These are phyloP conservation scores for Lepus americanus DNA, from an alignment of 2,113 vertebrate genomes.

Conservation along the genomic window DNA sequence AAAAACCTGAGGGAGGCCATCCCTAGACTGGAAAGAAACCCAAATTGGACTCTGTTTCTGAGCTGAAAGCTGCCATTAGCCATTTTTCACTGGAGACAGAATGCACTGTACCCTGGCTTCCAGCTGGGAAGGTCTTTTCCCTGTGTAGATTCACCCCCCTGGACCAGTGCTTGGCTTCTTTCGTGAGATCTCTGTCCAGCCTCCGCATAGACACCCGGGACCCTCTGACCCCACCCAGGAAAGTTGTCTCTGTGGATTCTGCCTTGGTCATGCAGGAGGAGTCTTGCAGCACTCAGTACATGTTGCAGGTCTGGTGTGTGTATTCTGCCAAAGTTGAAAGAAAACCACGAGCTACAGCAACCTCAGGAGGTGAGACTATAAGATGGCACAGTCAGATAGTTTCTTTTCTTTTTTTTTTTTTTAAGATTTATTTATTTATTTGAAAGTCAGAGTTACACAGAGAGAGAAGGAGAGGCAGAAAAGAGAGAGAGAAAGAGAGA, in stretches of 20 bases:
- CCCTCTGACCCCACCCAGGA: not conserved
- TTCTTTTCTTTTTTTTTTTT: too few relatives aligned
- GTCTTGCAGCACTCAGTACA: not conserved
- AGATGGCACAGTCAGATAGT: not conserved
- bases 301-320: not conserved
- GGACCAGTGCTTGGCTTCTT: too few relatives aligned
- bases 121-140: not conserved
- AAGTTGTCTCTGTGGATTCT: not conserved
- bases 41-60: not conserved
- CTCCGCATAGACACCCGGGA: not conserved
- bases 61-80: accelerated
- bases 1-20: too few relatives aligned
- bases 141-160: not conserved
- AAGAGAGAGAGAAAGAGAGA: too few relatives aligned
- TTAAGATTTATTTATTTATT: too few relatives aligned
- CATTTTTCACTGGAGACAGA: not conserved
- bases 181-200: not conserved
- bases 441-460: too few relatives aligned
- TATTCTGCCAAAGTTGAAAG: not conserved
- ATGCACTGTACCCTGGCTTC: too few relatives aligned
- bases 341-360: not conserved
- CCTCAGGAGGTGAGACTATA: not conserved
- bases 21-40: not conserved
- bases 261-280: too few relatives aligned
- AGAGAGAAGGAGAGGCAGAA: too few relatives aligned